Evolutionary conservation across 2,113 vertebrate genomes (phyloP), one percentile per base, ranked within the genome.

Genomic region (Phylloscopus trochilus): DNA sequence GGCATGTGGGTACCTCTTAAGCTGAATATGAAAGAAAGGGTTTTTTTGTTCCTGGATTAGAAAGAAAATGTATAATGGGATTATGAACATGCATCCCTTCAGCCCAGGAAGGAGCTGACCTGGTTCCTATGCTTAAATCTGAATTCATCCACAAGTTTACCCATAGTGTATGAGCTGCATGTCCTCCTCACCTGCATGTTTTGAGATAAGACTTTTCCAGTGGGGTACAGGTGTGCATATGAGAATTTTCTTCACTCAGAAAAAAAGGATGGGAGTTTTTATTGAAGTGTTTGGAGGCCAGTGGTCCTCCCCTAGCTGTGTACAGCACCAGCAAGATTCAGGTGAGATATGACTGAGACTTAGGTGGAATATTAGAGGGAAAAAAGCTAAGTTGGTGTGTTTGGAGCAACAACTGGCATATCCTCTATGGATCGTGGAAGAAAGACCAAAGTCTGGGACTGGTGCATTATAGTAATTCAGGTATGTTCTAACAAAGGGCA

Each of bases 181-280:
- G 3, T 47, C 31, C 23, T 75, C 21, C 23, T 20, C 8, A 30
- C 10, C 26, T 44, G n/a, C 11, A 7, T 1, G 6, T 28, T 64
- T 64, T 64, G 75, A 74, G 44, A 13, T 28, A 20, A 23, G 76
- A 37, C 15, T 37, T 37, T 56, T 9, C 21, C 44, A 13, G 17
- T 52, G 58, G 0, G 2, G 5, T 33, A 37, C 0, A 0, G 35
- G 12, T 60, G 22, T 51, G 33, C 13, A 13, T 41, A 22, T 26
- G 8, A 70, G 10, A n/a, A 16, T 39, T 75, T 75, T 52, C 37
- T 80, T 11, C 70, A 39, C 13, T 52, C 5, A 5, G 7, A 20
- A 37, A 26, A 44, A 64, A 86, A 21, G 7, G 30, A 58, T 20
- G 41, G 17, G 15, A 30, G 17, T 52, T 76, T 79, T 52, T 75